A percentile compares a stretch with the other conserved stretches of the same genome.
Evolutionary conservation across 2,888 invertebrate species (phyloP).

Genomic region (Yponomeuta cagnagella): DNA sequence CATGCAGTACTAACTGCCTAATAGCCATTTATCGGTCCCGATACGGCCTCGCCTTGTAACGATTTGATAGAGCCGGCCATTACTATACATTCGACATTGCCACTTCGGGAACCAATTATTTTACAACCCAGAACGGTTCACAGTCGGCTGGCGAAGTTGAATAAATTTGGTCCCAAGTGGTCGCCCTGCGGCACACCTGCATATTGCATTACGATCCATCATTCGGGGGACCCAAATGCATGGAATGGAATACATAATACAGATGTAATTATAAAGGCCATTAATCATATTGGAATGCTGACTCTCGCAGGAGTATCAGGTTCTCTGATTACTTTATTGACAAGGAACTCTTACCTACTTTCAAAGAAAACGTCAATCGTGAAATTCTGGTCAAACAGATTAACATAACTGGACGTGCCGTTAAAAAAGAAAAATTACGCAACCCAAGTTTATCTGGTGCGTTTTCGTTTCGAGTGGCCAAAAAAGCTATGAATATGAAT

Average conservation of each 20-base stretch:
- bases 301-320: not conserved
- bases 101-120: constrained; percentile 6
- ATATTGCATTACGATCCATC: constrained; percentile 2
- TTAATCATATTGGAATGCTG: not conserved
- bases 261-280: constrained; percentile 4
- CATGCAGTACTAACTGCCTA: constrained; percentile 9
- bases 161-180: constrained; percentile 7
- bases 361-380: constrained; percentile 38
- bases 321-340: constrained; percentile 1
- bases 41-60: constrained; percentile 19
- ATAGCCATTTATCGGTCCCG: constrained; percentile 16
- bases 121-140: not conserved
- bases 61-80: constrained; percentile 13
- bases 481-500: constrained; percentile 13
- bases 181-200: constrained; percentile 4
- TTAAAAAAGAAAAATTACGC: constrained; percentile 64
- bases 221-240: constrained; percentile 2
- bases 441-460: constrained; percentile 51
- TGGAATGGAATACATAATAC: not conserved
- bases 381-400: constrained; percentile 64
- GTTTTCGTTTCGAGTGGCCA: constrained; percentile 20
- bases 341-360: constrained; percentile 36
- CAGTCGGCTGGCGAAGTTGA: not conserved
- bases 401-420: constrained; percentile 73
- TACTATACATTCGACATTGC: constrained; percentile 4